Conservation (phyloP, 2,797 vertebrate genomes). For the Neostethus bicornis region DNA sequence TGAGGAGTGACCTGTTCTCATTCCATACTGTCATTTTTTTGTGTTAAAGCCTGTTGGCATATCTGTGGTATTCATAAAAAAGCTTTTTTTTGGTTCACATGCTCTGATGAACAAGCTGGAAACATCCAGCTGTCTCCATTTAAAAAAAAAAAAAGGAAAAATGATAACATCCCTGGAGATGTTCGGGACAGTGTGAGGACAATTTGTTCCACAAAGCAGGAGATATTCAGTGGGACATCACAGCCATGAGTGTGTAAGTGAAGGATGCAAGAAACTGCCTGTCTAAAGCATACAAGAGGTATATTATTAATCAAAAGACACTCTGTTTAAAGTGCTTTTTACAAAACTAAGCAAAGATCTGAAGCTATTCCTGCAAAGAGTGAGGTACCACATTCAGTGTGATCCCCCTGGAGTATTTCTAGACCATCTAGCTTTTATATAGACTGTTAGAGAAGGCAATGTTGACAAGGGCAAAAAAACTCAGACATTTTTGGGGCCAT, state of each 20-base stretch:
- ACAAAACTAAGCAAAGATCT: neutral
- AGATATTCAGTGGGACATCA: neutral
- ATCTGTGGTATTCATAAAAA: neutral
- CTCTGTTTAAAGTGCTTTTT: neutral
- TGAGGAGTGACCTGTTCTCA: neutral
- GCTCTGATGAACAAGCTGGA: neutral
- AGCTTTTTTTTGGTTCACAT: neutral
- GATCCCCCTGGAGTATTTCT: neutral
- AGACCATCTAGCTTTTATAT: neutral
- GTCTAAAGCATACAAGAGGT: neutral
- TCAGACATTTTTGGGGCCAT: neutral
- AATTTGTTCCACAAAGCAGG: neutral
- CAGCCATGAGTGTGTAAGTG: neutral
- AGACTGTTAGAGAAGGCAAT: too few species aligned
- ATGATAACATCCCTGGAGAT: too few species aligned
- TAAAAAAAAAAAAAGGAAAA: neutral
- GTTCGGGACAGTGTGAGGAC: too few species aligned
- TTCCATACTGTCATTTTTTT: neutral
- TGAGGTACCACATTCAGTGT: neutral
- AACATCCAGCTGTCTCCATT: neutral
- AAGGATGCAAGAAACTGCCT: neutral
- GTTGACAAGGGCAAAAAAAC: neutral
- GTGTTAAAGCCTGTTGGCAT: neutral
- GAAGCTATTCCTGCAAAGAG: neutral
- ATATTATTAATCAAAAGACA: neutral